Percentiles rank a stretch among this genome's conserved stretches.
These are phyloP conservation scores for Ormyrus labotus DNA, from an alignment of 2,888 invertebrate species.

Conservation along the genomic window DNA sequence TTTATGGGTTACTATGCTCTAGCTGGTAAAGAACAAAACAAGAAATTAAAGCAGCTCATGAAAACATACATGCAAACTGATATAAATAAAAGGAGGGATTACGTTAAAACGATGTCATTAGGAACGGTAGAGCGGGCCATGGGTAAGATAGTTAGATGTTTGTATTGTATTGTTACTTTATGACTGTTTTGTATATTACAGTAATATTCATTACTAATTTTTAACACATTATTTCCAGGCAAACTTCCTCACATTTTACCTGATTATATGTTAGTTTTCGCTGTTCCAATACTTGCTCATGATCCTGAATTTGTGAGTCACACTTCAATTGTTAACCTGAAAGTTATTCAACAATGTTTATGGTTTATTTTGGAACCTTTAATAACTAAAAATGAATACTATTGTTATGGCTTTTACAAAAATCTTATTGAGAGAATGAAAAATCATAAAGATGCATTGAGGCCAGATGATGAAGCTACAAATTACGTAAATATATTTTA, in stretches of 20 bases:
- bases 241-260: conserved; percentile 93
- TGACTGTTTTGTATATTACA: no score
- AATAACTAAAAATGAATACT: conserved; percentile 94
- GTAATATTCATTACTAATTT: conserved; percentile 9
- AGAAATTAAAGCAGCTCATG: conserved; percentile 82
- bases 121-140: conserved; percentile 78
- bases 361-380: conserved; percentile 97
- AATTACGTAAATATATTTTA: conserved; percentile 82
- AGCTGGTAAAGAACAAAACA: conserved; percentile 91
- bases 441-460: conserved; percentile 92
- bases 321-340: conserved; percentile 87
- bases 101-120: conserved; percentile 89
- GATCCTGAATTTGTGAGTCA: conserved; percentile 89
- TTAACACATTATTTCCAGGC: conserved; percentile 66
- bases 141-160: conserved; percentile 64
- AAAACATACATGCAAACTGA: conserved; percentile 92
- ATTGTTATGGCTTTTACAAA: conserved; percentile 96
- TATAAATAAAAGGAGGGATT: conserved; percentile 92
- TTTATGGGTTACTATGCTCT: conserved; percentile 97
- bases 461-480: conserved; percentile 87
- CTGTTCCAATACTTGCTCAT: conserved; percentile 96
- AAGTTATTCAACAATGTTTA: conserved; percentile 89
- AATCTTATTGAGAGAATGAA: conserved; percentile 96
- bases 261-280: conserved; percentile 97
- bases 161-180: conserved; percentile 24